A percentile compares a stretch with the other conserved stretches of the same genome.
Evolutionary conservation across 2,888 invertebrate species (phyloP).

Genomic region (Lasioglossum zephyrum): DNA sequence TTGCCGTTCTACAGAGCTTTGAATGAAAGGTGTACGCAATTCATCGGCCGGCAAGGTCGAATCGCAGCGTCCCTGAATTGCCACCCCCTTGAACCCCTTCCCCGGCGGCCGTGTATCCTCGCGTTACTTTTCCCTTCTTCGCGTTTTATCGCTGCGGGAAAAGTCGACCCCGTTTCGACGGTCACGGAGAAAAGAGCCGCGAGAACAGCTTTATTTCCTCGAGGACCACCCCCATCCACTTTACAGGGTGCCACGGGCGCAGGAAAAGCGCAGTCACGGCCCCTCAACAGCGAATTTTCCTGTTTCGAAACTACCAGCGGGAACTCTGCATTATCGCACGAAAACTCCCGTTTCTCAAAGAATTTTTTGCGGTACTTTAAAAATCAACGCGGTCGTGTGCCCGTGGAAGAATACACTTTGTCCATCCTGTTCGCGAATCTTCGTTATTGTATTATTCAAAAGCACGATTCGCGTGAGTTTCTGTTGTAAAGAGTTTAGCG

Average conservation of each 20-base stretch:
- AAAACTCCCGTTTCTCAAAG: neutral
- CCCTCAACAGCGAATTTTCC: neutral
- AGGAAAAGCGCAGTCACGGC: neutral
- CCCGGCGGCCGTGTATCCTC: neutral
- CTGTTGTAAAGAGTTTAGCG: neutral
- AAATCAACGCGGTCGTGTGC: neutral
- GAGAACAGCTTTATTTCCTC: conserved; percentile 10
- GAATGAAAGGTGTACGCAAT: neutral
- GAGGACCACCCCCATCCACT: neutral
- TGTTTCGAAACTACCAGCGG: neutral
- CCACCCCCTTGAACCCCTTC: neutral
- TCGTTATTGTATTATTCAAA: neutral
- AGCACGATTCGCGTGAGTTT: neutral
- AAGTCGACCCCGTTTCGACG: conserved; percentile 34
- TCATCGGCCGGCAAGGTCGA: neutral
- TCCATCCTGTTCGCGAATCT: neutral
- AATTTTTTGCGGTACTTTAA: neutral
- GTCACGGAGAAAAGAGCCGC: neutral
- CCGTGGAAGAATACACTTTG: neutral
- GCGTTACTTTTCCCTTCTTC: neutral
- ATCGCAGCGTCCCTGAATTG: neutral
- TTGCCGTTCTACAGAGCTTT: neutral
- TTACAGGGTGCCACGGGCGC: neutral
- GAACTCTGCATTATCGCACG: neutral
- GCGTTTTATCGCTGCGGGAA: conserved; percentile 19